A percentile compares a stretch with the other conserved stretches of the same genome.
phyloP scores from a whole-genome alignment of 2,888 invertebrate genomes.

The Dusona sp. region DNA sequence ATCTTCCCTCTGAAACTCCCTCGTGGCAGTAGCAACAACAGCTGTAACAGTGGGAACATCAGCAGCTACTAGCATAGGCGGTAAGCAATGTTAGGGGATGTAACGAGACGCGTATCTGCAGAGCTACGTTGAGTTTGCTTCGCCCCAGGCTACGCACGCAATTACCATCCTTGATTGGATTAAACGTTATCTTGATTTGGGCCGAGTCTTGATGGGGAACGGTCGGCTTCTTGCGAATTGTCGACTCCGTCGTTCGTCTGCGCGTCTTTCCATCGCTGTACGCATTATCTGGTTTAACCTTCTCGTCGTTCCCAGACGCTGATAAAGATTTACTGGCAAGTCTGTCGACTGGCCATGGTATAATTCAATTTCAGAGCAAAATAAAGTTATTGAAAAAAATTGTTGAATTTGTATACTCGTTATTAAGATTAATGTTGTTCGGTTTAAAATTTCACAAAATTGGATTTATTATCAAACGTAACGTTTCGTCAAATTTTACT shows the following conservation, averaged over 20 bases:
- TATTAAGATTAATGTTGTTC: not conserved
- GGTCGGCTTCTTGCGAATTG: conserved; percentile 46
- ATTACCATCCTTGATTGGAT: conserved; percentile 83
- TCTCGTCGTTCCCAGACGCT: not conserved
- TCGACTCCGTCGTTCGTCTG: conserved; percentile 1
- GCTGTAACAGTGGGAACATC: conserved; percentile 51
- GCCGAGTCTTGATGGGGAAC: conserved; percentile 67
- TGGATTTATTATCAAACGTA: not conserved
- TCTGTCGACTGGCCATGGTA: not conserved
- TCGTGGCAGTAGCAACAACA: conserved; percentile 40
- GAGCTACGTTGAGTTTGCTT: conserved; percentile 63
- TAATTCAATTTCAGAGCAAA: not conserved
- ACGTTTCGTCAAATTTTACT: not conserved
- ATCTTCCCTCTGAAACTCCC: conserved; percentile 42
- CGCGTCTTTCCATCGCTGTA: not conserved
- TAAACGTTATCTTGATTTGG: conserved; percentile 82
- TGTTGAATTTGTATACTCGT: not conserved
- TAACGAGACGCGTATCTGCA: conserved; percentile 52
- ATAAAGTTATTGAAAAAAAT: not conserved
- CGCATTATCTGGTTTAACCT: not conserved
- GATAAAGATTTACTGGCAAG: not conserved
- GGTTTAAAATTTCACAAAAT: not conserved
- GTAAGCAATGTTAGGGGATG: conserved; percentile 55
- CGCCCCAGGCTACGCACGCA: conserved; percentile 82
- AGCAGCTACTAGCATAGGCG: conserved; percentile 37